Percentiles rank a stretch among this genome's conserved stretches.
Evolutionary conservation across 2,113 vertebrate genomes (phyloP).

Genomic region (Oenanthe melanoleuca): DNA sequence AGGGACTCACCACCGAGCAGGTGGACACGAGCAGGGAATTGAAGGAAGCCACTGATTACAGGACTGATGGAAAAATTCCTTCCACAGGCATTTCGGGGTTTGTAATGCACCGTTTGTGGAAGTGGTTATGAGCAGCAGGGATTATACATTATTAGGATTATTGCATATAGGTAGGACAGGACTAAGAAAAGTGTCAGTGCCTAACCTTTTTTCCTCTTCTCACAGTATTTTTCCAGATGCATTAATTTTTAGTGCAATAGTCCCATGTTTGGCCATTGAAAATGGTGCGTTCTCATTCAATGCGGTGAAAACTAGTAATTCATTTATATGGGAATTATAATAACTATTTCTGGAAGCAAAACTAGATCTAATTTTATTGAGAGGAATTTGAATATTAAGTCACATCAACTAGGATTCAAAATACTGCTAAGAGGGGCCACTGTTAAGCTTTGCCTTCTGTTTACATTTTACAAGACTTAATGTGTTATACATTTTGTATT

Average conservation of each 20-base stretch:
- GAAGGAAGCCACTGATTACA: neutral
- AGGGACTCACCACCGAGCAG: neutral
- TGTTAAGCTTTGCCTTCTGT: neutral
- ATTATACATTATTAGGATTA: neutral
- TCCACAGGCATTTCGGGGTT: neutral
- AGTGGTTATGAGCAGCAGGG: neutral
- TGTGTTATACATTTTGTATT: neutral
- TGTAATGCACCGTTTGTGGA: neutral
- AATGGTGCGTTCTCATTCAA: neutral
- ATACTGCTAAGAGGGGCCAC: neutral
- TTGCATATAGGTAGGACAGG: neutral
- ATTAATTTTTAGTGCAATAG: neutral
- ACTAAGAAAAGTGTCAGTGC: neutral
- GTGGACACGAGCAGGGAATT: neutral
- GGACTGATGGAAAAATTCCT: neutral
- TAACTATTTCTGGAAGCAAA: neutral
- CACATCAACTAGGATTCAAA: neutral
- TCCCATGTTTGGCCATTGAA: neutral
- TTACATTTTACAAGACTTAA: neutral
- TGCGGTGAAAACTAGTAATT: neutral
- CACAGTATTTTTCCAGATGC: accelerated
- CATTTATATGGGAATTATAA: neutral
- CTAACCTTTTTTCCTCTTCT: neutral
- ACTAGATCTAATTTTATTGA: neutral
- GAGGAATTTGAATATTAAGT: neutral